Evolutionary conservation across 30 jellyfish, hydroid and myxozoan genomes (phyloP), one percentile per base, ranked within the genome.

Genomic region (Aurelia sp.): DNA sequence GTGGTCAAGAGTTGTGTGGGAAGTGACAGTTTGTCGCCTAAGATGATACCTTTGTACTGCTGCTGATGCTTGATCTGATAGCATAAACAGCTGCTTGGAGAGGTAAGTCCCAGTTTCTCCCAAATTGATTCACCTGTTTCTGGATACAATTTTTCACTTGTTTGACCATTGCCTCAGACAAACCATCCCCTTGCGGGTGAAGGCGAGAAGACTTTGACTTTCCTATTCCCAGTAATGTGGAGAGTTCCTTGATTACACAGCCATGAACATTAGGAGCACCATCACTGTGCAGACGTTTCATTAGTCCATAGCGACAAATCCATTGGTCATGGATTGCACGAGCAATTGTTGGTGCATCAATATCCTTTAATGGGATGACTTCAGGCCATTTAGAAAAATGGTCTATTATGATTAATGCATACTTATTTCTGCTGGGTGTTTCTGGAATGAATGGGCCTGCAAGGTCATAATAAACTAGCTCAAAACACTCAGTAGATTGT

Each of bases 131-230:
- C 6, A 74, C 85, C 31, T 74, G 85, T 74, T 74, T 74, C 74
- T 74, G 85, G 21, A 74, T 58, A 11, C 73, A 74, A 18, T 12
- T 18, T 47, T 74, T 74, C 9, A 74, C 85, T 74, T 74, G 85
- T 27, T 74, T 74, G n/a, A 74, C 44, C 78, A 74, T 74, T 11
- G 85, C 85, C 47, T 74, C 73, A 19, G 85, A 74, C 31, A 74
- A 74, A 75, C 85, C 85, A 74, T 74, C 73, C 20, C 41, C 85
- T 58, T 74, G 71, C 62, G 85, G 85, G 74, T 74, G 85, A 6
- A 74, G 73, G 55, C 85, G 52, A 11, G 48, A 74, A 47, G 85
- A 47, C 52, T 74, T 74, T 11, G 85, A 74, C 18, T 74, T 74
- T 33, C 85, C 85, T 18, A 74, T 74, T 4, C 55, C 85, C 55